Evolutionary conservation across 2,113 vertebrate genomes (phyloP), one percentile per base, ranked within the genome.

Genomic region (Neogale vison): DNA sequence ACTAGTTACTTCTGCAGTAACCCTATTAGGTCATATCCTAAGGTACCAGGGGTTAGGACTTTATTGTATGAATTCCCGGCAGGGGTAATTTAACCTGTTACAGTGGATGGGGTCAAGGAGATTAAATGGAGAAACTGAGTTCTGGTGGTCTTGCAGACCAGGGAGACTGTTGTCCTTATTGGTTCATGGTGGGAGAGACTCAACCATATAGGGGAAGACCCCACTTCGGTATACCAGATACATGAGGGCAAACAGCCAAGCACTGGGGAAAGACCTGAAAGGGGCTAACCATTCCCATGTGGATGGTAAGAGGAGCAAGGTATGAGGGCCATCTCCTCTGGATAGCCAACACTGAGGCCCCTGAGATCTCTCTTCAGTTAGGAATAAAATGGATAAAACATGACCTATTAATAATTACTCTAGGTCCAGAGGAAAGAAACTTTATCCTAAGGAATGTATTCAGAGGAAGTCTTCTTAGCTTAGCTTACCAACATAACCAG

Each of bases 131-230:
- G 29, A 50, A 17, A 15, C 7, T 21, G 42, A 31, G 29, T 12
- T 21, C 67, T 65, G 10, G 20, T 39, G 45, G 31, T 14, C 45
- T 34, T 50, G 26, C 13, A 61, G 65, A 26, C 20, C 21, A 36
- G 21, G 55, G 5, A 11, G 18, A 18, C 69, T 87, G 5, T 24
- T 55, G 67, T n/a, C 5, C 18, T 34, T 23, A 9, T 47, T 61
- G 24, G 34, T 79, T 79, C 20, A 9, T 42, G 5, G 29, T n/a
- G 24, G 29, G 18, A 89, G 72, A 69, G n/a, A 36, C 34, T 13
- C 4, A 26, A 36, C 0, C 10, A 1, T 24, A 6, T 23, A 14
- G n/a, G n/a, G 12, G 63, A 0, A 90, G n/a, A 47, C n/a, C 8
- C 15, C 26, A 34, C 57, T 47, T 47, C 18, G 0, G 13, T 29